phyloP scores from a whole-genome alignment of 2,888 invertebrate genomes.

The Thysanoteuthis rhombus region DNA sequence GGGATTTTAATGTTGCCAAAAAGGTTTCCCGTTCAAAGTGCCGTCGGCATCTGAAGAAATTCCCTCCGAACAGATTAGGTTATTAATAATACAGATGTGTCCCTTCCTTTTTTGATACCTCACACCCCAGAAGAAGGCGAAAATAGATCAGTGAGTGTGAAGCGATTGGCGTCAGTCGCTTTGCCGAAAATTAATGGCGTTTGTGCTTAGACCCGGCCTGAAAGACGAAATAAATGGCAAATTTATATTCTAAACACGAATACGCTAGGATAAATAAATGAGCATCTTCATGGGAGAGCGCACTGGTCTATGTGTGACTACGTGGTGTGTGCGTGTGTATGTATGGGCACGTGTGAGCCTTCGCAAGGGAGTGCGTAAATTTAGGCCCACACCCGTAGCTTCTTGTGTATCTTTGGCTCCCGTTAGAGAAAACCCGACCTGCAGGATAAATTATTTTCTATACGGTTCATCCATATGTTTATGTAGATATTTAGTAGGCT shows the following conservation, averaged over 20 bases:
- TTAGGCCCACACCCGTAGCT: background rate
- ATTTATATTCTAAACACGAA: slow-evolving; percentile 12
- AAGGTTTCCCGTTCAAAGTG: background rate
- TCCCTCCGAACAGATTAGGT: background rate
- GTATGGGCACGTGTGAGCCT: background rate
- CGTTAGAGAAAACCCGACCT: background rate
- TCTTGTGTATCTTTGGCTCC: background rate
- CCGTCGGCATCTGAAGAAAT: background rate
- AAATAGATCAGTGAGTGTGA: background rate
- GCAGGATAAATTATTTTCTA: background rate
- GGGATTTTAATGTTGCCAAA: background rate
- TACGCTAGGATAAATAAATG: background rate
- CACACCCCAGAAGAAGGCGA: background rate
- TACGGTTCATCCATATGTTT: background rate
- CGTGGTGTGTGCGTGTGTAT: background rate
- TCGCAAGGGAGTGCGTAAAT: background rate
- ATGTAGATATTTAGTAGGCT: background rate
- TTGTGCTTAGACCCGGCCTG: background rate
- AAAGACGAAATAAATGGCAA: background rate
- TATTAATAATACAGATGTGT: background rate
- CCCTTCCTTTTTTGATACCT: background rate
- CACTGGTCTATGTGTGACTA: background rate
- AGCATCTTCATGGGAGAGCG: background rate
- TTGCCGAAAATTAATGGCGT: background rate
- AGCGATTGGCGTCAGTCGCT: background rate